phyloP scores from a whole-genome alignment of 2,888 invertebrate species.

The Calameuta pallipes region DNA sequence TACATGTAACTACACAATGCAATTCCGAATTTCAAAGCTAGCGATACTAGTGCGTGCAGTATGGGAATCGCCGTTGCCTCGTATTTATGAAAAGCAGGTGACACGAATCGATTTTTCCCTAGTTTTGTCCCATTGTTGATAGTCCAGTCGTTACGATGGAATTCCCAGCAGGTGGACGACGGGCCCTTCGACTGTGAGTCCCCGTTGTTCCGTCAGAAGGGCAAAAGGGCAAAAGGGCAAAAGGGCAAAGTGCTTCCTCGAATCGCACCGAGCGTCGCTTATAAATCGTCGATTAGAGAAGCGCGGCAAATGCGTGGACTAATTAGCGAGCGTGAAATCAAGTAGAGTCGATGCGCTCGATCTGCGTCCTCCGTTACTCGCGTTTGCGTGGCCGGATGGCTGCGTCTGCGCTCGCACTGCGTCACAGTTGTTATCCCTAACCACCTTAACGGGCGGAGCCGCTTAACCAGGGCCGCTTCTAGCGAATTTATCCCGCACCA shows the following conservation, averaged over 20 bases:
- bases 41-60: conserved; percentile 6
- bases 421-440: conserved; percentile 50
- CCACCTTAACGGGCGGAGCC: conserved; percentile 37
- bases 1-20: neutral
- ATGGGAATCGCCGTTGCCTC: conserved; percentile 46
- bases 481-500: neutral
- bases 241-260: neutral
- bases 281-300: conserved; percentile 38
- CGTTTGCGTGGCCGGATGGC: conserved; percentile 11
- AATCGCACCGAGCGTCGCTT: conserved; percentile 12
- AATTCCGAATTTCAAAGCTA: neutral
- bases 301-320: conserved; percentile 34
- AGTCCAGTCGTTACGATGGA: conserved; percentile 26
- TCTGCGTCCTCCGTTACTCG: conserved; percentile 32
- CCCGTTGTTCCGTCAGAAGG: too few species aligned
- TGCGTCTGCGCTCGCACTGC: conserved; percentile 38
- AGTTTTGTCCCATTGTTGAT: conserved; percentile 20
- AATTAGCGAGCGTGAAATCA: conserved; percentile 54
- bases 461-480: conserved; percentile 27
- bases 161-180: too few species aligned
- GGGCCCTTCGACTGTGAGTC: too few species aligned
- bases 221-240: too few species aligned
- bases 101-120: conserved; percentile 45
- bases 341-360: conserved; percentile 39
- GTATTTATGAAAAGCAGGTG: conserved; percentile 41